Conservation (phyloP, 2,797 vertebrate species). For the Ciconia nigra region DNA sequence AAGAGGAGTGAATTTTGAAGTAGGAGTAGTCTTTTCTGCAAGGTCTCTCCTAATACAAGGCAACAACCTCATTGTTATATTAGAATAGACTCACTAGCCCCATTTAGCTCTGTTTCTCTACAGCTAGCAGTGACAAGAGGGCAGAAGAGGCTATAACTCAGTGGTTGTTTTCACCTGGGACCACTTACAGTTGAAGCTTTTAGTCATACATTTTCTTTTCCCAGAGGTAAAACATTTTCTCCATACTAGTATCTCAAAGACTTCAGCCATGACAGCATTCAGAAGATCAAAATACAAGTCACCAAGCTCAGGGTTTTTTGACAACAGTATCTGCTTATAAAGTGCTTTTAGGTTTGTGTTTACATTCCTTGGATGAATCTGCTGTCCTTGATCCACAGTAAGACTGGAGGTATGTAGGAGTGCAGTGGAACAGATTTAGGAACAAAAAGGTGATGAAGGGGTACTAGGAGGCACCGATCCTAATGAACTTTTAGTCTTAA, state of each 20-base stretch:
- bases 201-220: not conserved
- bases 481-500: not conserved
- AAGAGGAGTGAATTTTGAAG: not conserved
- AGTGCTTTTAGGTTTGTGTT: not conserved
- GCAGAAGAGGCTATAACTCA: not conserved
- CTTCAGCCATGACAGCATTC: not conserved
- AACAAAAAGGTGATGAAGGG: not conserved
- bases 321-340: not conserved
- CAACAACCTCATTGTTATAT: not conserved
- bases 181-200: not conserved
- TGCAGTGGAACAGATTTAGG: not conserved
- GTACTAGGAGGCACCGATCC: not conserved
- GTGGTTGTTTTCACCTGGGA: not conserved
- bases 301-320: not conserved
- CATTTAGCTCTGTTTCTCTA: not conserved
- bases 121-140: not conserved
- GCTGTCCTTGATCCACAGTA: not conserved
- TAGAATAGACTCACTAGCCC: not conserved
- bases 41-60: not conserved
- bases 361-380: not conserved
- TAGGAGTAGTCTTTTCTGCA: not conserved
- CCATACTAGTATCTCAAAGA: not conserved
- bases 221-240: not conserved
- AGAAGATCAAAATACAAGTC: not conserved
- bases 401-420: not conserved